Percentiles rank a stretch among this genome's conserved stretches.
Conservation (phyloP, 2,113 vertebrate genomes). For the Ophiodon elongatus region DNA sequence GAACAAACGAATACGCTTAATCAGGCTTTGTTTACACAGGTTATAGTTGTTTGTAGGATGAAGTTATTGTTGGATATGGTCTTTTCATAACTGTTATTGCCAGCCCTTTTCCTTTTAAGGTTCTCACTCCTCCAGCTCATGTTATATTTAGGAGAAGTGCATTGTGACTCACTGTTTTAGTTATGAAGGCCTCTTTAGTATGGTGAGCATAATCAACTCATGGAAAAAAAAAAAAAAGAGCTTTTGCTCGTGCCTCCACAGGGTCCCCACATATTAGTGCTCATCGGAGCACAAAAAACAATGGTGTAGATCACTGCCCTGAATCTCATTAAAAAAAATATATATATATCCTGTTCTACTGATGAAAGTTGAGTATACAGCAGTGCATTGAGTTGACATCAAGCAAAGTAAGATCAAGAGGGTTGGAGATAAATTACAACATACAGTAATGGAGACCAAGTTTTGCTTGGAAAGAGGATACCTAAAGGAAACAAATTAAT, state of each 20-base stretch:
- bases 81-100: background rate
- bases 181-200: background rate
- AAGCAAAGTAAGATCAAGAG: background rate
- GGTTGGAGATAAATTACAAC: background rate
- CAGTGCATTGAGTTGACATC: background rate
- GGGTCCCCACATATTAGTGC: background rate
- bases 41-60: background rate
- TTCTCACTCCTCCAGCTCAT: background rate
- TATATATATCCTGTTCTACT: background rate
- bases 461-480: background rate
- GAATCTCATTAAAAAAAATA: background rate
- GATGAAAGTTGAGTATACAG: background rate
- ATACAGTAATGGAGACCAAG: background rate
- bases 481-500: background rate
- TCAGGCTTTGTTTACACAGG: background rate
- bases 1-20: background rate
- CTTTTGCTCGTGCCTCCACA: background rate
- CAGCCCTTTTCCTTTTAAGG: background rate
- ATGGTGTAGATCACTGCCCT: background rate
- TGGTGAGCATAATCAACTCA: background rate
- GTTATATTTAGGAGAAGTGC: too few relatives aligned
- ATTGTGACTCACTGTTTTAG: background rate
- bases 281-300: background rate
- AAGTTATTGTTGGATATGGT: background rate
- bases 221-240: background rate